These are phyloP conservation scores for Galago senegalensis DNA, from an alignment of 2,797 vertebrate species.

Conservation along the genomic window DNA sequence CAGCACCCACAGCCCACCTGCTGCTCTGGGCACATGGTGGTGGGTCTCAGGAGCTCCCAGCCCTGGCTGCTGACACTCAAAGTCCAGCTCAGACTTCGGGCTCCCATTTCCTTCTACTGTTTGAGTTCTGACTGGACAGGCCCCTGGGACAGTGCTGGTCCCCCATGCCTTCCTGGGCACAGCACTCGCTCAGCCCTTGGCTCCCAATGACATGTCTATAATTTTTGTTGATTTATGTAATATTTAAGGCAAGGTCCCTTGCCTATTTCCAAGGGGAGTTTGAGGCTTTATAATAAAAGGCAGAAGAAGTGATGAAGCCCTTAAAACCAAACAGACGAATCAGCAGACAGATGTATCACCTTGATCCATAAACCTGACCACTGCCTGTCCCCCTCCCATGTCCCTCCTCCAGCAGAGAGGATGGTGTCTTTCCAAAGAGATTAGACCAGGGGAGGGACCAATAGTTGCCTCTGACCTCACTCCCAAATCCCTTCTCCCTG, in stretches of 20 bases:
- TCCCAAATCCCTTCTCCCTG: background rate
- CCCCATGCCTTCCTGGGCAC: background rate
- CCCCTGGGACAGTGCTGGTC: rapidly evolving
- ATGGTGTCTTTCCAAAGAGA: background rate
- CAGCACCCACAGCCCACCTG: rapidly evolving
- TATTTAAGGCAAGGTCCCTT: background rate
- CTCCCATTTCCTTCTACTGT: rapidly evolving
- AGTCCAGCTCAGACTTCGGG: rapidly evolving
- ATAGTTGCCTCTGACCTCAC: background rate
- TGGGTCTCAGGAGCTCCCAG: background rate
- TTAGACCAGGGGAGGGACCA: background rate
- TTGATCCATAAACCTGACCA: background rate
- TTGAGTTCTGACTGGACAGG: background rate
- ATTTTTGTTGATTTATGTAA: background rate
- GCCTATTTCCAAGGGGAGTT: background rate
- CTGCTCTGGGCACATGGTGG: background rate
- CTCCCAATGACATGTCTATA: background rate
- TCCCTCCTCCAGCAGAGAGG: rapidly evolving
- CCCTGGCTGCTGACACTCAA: rapidly evolving
- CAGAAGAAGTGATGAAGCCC: background rate
- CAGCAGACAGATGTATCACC: background rate
- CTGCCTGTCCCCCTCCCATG: too few species aligned
- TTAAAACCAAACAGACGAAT: background rate
- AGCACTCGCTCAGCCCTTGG: too few species aligned
- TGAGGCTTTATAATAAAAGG: background rate